Base-by-base conservation (phyloP, 2,888 invertebrate species). In the Archips xylosteana region DNA sequence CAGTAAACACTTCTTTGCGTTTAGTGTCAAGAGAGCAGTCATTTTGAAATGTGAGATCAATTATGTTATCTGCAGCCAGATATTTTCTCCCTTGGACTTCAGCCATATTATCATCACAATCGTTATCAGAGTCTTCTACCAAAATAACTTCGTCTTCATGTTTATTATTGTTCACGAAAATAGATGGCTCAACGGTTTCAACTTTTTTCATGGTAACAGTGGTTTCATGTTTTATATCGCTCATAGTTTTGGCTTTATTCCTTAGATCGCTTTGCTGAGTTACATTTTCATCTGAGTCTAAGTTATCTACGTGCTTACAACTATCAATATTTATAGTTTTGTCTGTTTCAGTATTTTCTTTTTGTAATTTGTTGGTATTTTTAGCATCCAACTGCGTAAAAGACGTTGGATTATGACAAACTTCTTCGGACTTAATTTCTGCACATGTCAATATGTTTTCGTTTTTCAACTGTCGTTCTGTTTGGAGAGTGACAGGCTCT, bases 141-240 rank as follows among this genome's bases (percentile, higher is more conserved):
- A 68, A 71, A 36, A 72, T 75, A 13, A 71, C 34, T 36, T 76
- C 75, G n/a, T 63, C 69, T 45, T 75, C 54, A n/a, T 64, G 8
- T 61, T 71, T 64, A 39, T 3, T 62, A 12, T 10, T 62, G 15
- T 62, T 23, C 23, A 49, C 6, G 13, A 23, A 15, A 8, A 9
- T 23, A 2, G 51, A 54, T 8, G 51, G 15, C 6, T 54, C 15
- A 54, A 8, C 51, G 15, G 51, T 54, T 54, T 54, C 9, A 15
- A 54, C 23, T 54, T 54, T 23, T 9, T 8, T 5, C 49, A 6
- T n/a, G 49, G 3, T n/a, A 49, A 49, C 13, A 49, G 12, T n/a
- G 49, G 49, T 3, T 49, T 47, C 13, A 32, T 32, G 13, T 1
- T 47, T 23, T 13, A 13, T 8, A 15, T 45, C 8, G 47, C 32